A percentile compares a stretch with the other conserved stretches of the same genome.
Evolutionary conservation across 2,888 invertebrate species (phyloP).

Genomic region (Ornithoptera priamus): DNA sequence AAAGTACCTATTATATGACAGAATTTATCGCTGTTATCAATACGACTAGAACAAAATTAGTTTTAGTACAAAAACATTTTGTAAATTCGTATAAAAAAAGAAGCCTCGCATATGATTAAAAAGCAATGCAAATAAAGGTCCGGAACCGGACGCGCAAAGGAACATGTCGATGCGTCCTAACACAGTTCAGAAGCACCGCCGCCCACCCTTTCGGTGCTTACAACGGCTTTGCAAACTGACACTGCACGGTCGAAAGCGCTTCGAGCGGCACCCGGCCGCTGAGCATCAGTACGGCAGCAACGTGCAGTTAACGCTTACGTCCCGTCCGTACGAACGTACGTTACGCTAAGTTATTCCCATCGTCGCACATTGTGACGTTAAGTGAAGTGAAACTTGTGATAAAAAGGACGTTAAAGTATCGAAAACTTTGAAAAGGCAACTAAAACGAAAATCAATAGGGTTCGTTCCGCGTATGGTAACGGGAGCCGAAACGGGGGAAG

Average conservation of each 20-base stretch:
- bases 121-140: conserved; percentile 20
- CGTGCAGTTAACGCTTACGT: conserved; percentile 53
- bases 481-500: conserved; percentile 22
- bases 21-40: too few relatives aligned
- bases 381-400: conserved; percentile 65
- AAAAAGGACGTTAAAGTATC: conserved; percentile 32
- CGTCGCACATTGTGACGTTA: conserved; percentile 66
- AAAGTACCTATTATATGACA: too few relatives aligned
- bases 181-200: conserved; percentile 42
- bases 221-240: conserved; percentile 30
- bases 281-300: conserved; percentile 40
- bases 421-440: conserved; percentile 28
- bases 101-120: background rate
- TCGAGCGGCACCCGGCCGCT: conserved; percentile 7
- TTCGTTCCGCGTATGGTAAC: background rate
- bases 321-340: conserved; percentile 41
- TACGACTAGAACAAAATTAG: too few relatives aligned
- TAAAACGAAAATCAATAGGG: conserved; percentile 11
- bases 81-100: background rate
- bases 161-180: conserved; percentile 18
- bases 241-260: conserved; percentile 6
- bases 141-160: conserved; percentile 12
- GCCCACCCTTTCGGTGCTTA: conserved; percentile 37
- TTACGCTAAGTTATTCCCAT: conserved; percentile 60
- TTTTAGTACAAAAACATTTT: too few relatives aligned